Evolutionary conservation across 2,113 vertebrate species (phyloP).

Genomic region (Prunella himalayana): DNA sequence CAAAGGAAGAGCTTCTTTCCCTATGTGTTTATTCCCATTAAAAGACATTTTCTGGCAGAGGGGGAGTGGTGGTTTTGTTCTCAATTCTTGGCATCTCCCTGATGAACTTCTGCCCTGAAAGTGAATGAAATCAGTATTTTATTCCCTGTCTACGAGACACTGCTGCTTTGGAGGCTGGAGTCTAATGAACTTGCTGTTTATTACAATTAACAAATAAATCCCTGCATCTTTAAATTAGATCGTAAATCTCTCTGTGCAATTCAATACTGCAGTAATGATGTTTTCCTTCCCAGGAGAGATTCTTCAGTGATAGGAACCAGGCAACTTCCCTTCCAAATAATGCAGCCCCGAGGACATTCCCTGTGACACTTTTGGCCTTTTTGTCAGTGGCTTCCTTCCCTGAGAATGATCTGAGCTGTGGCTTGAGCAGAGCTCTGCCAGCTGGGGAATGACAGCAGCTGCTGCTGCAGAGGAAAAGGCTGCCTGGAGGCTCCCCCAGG

Average conservation of each 20-base stretch:
- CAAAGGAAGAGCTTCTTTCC: background rate
- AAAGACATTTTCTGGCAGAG: background rate
- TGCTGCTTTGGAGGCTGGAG: conserved; percentile 63
- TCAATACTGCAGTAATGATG: conserved; percentile 48
- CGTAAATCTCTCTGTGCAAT: conserved; percentile 69
- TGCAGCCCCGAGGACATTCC: background rate
- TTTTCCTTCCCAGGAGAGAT: conserved; percentile 58
- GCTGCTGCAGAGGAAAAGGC: background rate
- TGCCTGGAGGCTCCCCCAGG: background rate
- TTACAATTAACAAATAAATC: conserved; percentile 75
- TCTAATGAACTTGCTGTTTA: conserved; percentile 68
- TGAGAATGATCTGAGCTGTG: background rate
- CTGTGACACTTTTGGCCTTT: background rate
- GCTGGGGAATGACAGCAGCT: background rate
- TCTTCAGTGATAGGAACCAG: background rate
- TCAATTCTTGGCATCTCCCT: background rate
- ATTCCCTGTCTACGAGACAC: conserved; percentile 22
- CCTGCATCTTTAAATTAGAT: conserved; percentile 69
- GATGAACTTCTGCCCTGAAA: conserved; percentile 45
- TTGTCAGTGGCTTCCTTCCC: background rate
- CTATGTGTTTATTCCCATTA: background rate
- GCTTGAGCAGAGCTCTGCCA: background rate
- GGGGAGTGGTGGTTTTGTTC: background rate
- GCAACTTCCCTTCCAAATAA: background rate
- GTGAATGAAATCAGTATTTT: conserved; percentile 65